Percentiles rank a stretch among this genome's conserved stretches.
Conservation (phyloP, 2,797 vertebrate genomes). For the Sebastes ruberrimus region DNA sequence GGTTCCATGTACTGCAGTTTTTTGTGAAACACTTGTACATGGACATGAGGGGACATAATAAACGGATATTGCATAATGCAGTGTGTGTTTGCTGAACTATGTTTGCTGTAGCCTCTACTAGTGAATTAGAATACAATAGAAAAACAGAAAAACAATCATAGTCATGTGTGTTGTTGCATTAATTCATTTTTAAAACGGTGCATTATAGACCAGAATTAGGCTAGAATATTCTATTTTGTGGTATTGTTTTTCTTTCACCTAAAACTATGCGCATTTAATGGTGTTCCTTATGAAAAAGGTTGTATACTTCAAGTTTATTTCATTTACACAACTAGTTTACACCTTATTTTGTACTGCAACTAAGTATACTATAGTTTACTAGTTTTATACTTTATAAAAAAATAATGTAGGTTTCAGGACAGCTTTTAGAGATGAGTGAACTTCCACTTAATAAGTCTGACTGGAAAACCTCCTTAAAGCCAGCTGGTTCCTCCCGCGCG, state of each 20-base stretch:
- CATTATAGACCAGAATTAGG: not conserved
- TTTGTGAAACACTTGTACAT: not conserved
- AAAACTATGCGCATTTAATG: not conserved
- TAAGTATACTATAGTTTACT: too few relatives aligned
- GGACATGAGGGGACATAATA: not conserved
- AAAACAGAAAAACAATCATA: too few relatives aligned
- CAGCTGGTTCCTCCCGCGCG: too few relatives aligned
- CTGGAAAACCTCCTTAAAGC: too few relatives aligned
- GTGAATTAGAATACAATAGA: not conserved
- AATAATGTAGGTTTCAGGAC: not conserved
- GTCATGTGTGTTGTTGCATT: not conserved
- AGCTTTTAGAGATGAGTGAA: not conserved
- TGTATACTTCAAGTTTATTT: too few relatives aligned
- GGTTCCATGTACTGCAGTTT: not conserved
- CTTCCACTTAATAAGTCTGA: too few relatives aligned
- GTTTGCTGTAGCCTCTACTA: not conserved
- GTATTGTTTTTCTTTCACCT: not conserved
- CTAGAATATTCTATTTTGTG: not conserved
- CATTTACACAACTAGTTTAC: too few relatives aligned
- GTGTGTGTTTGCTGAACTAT: not conserved
- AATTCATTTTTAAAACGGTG: not conserved
- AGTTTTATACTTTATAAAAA: too few relatives aligned
- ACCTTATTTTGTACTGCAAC: too few relatives aligned
- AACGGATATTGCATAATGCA: not conserved
- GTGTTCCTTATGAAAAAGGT: too few relatives aligned